These are phyloP conservation scores for Formica exsecta DNA, from an alignment of 1,140 invertebrate species.

Conservation along the genomic window DNA sequence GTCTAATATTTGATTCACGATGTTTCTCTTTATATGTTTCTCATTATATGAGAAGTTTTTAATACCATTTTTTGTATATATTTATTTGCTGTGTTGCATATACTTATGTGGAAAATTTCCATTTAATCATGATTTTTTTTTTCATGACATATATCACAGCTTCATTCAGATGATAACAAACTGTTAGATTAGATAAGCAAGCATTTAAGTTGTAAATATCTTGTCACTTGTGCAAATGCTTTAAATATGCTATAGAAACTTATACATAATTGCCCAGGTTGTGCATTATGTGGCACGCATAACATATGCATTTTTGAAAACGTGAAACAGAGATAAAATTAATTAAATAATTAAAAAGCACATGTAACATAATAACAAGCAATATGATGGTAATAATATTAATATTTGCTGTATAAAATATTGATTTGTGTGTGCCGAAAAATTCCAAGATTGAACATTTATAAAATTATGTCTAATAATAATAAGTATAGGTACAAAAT, in stretches of 20 bases:
- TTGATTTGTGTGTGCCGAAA: neutral
- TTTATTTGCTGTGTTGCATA: neutral
- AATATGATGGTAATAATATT: neutral
- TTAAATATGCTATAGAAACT: neutral
- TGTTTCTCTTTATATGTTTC: too few species aligned
- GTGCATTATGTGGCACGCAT: too few species aligned
- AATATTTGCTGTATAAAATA: too few species aligned
- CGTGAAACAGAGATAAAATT: neutral
- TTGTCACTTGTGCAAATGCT: neutral
- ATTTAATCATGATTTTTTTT: neutral
- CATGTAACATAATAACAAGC: neutral
- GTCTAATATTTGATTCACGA: too few species aligned
- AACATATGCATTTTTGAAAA: neutral
- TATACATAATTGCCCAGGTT: neutral
- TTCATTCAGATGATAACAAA: neutral
- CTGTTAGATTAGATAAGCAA: slow-evolving; percentile 20
- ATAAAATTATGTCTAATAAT: neutral
- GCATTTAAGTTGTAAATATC: slow-evolving; percentile 1
- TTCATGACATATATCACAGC: neutral
- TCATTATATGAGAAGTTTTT: too few species aligned
- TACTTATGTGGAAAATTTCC: neutral
- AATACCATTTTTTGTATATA: neutral
- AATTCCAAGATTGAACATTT: neutral
- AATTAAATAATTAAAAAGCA: neutral
- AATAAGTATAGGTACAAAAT: neutral